Evolutionary conservation across 2,797 vertebrate genomes (phyloP).

Genomic region (Chaenodraco wilsoni): DNA sequence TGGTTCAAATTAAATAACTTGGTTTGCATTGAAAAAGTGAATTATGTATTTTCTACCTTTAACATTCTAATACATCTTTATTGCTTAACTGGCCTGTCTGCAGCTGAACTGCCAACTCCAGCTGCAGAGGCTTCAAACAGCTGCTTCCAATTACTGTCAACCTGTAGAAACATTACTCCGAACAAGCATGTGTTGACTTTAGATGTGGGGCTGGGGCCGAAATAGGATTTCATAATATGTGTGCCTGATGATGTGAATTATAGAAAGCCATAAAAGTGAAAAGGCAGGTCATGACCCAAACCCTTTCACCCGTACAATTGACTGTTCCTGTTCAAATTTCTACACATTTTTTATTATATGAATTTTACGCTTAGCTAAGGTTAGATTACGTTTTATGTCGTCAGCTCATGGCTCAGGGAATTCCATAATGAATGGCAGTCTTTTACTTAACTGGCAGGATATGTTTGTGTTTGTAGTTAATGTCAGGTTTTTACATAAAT

Average conservation of each 20-base stretch:
- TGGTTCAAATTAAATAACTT: neutral
- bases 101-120: constrained; percentile 67
- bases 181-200: constrained; percentile 81
- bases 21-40: neutral
- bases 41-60: constrained; percentile 26
- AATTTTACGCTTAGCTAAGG: constrained; percentile 11
- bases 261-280: constrained; percentile 63
- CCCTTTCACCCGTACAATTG: constrained; percentile 53
- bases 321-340: constrained; percentile 55
- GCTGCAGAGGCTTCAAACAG: constrained; percentile 73
- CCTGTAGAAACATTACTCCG: constrained; percentile 71
- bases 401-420: constrained; percentile 26
- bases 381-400: constrained; percentile 57
- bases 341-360: constrained; percentile 41
- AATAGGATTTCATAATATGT: constrained; percentile 71
- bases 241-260: constrained; percentile 73
- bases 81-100: constrained; percentile 54
- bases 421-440: constrained; percentile 18
- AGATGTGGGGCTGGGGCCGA: constrained; percentile 66
- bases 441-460: constrained; percentile 29
- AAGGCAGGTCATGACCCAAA: constrained; percentile 69
- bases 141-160: constrained; percentile 79
- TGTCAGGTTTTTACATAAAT: constrained; percentile 20
- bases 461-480: constrained; percentile 29
- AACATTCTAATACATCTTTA: constrained; percentile 35